phyloP scores from a whole-genome alignment of 1,140 invertebrate genomes.

The Pseudomyrmex pallidus region DNA sequence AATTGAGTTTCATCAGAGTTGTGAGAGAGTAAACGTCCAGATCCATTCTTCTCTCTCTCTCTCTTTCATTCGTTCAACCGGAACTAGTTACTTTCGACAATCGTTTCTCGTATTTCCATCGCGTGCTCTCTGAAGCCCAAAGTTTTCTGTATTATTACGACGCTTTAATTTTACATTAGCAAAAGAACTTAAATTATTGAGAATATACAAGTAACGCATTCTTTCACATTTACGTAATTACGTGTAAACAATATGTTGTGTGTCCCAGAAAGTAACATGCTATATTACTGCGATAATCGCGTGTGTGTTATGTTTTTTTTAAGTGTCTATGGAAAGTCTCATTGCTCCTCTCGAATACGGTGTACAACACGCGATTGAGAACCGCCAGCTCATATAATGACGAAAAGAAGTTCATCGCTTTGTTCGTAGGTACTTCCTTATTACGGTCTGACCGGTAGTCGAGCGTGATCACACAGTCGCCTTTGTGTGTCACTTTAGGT shows the following conservation, averaged over 20 bases:
- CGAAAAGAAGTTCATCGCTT: slow-evolving; percentile 69
- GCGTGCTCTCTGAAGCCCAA: slow-evolving; percentile 16
- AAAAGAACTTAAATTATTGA: slow-evolving; percentile 5
- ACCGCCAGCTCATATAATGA: slow-evolving; percentile 16
- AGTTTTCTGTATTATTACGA: slow-evolving; percentile 37
- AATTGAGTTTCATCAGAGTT: slow-evolving; percentile 56
- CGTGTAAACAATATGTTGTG: slow-evolving; percentile 39
- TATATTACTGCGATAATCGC: not conserved
- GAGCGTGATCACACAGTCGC: slow-evolving; percentile 50
- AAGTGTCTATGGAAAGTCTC: slow-evolving; percentile 23
- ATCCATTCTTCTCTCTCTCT: slow-evolving; percentile 14
- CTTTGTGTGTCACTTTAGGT: slow-evolving; percentile 73
- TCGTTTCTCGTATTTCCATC: slow-evolving; percentile 58
- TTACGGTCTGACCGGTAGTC: slow-evolving; percentile 71
- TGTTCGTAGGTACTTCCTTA: slow-evolving; percentile 69
- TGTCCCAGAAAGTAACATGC: slow-evolving; percentile 17
- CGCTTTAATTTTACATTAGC: slow-evolving; percentile 52
- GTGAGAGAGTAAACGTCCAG: slow-evolving; percentile 32
- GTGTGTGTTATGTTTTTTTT: not conserved
- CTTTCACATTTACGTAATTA: slow-evolving; percentile 50
- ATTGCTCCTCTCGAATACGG: not conserved
- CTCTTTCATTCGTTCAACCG: slow-evolving; percentile 4
- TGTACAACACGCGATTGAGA: slow-evolving; percentile 53
- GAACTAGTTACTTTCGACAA: slow-evolving; percentile 52
- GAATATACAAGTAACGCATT: slow-evolving; percentile 15